Conservation (phyloP, 2,797 vertebrate species). For the Merluccius polli region DNA sequence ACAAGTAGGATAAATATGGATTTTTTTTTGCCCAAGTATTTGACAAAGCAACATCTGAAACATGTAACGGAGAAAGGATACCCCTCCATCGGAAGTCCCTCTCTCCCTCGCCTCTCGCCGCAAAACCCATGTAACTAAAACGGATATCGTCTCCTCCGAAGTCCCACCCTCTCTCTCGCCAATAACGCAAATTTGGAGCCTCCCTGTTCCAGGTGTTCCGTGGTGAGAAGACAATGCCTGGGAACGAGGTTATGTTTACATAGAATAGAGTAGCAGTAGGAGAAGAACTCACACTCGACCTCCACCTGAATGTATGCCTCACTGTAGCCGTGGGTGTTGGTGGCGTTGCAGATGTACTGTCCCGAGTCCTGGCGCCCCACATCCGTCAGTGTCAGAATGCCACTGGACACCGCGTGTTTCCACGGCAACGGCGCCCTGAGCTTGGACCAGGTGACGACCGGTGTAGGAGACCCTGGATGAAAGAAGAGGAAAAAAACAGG, state of each 20-base stretch:
- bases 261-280: no score
- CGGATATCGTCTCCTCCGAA: no score
- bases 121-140: no score
- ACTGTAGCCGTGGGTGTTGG: constrained; percentile 72
- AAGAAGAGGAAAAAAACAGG: neutral
- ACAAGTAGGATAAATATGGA: no score
- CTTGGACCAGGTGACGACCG: constrained; percentile 89
- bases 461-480: constrained; percentile 78
- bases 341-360: constrained; percentile 96
- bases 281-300: constrained; percentile 83
- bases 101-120: no score
- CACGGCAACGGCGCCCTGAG: constrained; percentile 90
- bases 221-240: no score
- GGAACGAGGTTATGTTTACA: no score
- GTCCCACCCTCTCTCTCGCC: no score
- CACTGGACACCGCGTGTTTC: constrained; percentile 79
- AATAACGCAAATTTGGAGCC: no score
- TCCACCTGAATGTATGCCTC: constrained; percentile 85
- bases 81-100: no score
- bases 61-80: neutral
- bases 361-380: constrained; percentile 93
- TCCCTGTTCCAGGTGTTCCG: no score
- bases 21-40: neutral
- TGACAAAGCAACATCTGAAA: neutral
- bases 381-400: constrained; percentile 77